Percentiles rank a stretch among this genome's conserved stretches.
Conservation (phyloP, 1,140 invertebrate species). For the Polypedilum vanderplanki region DNA sequence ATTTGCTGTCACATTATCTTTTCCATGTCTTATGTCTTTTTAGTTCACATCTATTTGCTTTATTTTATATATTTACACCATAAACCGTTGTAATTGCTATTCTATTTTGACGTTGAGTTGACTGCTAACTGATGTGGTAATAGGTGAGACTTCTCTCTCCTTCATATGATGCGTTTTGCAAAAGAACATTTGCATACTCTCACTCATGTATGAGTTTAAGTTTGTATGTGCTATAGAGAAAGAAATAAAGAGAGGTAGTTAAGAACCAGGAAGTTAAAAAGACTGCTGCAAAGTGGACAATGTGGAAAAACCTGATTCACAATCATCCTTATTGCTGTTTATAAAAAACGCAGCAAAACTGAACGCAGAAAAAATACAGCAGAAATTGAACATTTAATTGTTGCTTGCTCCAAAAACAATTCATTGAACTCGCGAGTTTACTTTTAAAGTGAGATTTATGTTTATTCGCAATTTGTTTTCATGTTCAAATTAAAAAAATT, state of each 20-base stretch:
- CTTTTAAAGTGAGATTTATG: slow-evolving; percentile 2
- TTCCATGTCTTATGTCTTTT: background rate
- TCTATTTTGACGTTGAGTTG: slow-evolving; percentile 18
- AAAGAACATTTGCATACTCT: background rate
- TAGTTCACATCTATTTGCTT: background rate
- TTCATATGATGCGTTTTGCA: background rate
- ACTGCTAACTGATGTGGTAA: background rate
- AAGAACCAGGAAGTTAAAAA: slow-evolving; percentile 16
- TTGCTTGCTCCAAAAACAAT: slow-evolving; percentile 18
- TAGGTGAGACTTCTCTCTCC: background rate
- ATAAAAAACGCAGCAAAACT: background rate
- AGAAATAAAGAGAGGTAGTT: no score
- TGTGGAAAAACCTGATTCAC: slow-evolving; percentile 17
- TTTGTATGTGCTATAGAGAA: background rate
- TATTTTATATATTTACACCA: background rate
- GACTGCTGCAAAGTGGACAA: background rate
- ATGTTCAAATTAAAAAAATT: no score
- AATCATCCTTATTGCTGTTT: background rate
- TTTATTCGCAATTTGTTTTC: slow-evolving; percentile 13
- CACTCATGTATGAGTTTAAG: background rate
- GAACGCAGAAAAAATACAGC: background rate
- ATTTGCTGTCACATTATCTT: background rate
- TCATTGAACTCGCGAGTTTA: slow-evolving; percentile 1
- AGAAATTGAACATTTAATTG: slow-evolving; percentile 14
- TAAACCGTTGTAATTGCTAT: slow-evolving; percentile 18